phyloP scores from a whole-genome alignment of 2,797 vertebrate genomes.

The Eidolon dupreanum region DNA sequence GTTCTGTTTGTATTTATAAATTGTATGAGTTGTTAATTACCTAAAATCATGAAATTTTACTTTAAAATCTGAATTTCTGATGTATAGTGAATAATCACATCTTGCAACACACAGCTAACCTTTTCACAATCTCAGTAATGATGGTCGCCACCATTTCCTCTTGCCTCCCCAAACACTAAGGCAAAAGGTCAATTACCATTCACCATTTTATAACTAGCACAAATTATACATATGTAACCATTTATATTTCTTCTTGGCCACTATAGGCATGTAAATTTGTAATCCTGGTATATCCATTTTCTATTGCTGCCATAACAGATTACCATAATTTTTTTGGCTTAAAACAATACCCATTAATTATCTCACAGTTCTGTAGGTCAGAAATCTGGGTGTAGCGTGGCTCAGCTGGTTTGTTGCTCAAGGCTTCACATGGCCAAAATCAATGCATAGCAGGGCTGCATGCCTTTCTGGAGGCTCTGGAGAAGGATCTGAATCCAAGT shows the following conservation, averaged over 20 bases:
- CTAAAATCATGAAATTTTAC: neutral
- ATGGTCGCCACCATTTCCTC: neutral
- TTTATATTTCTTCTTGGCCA: neutral
- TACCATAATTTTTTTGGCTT: neutral
- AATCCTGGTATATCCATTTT: neutral
- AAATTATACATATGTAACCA: neutral
- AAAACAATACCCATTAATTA: neutral
- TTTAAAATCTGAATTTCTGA: neutral
- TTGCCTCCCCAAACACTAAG: neutral
- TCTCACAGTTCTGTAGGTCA: neutral
- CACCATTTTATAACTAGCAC: neutral
- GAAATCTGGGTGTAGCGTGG: neutral
- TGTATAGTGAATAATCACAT: neutral
- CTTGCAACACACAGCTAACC: neutral
- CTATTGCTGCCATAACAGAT: neutral
- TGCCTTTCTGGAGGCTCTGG: neutral
- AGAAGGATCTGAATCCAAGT: neutral
- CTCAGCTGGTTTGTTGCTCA: neutral
- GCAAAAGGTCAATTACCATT: neutral
- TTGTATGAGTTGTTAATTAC: neutral
- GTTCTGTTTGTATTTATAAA: neutral
- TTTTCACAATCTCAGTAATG: neutral
- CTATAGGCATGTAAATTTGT: neutral
- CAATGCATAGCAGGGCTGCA: neutral
- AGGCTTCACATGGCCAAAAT: neutral